phyloP scores from a whole-genome alignment of 1,140 invertebrate species.

The Lordiphosa mommai region DNA sequence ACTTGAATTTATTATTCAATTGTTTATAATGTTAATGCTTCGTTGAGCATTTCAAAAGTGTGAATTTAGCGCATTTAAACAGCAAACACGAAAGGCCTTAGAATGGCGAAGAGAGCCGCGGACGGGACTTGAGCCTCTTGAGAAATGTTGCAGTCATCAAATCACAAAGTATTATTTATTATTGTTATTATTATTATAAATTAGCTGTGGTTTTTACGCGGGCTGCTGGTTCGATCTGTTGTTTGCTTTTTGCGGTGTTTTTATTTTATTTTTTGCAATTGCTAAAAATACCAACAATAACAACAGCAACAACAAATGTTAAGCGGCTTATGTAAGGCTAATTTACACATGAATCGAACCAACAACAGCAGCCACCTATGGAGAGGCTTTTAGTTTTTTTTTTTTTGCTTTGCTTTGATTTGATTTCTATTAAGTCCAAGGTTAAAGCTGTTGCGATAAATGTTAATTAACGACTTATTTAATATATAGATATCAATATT shows the following conservation, averaged over 20 bases:
- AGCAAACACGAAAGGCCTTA: constrained; percentile 23
- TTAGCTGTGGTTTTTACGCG: constrained; percentile 60
- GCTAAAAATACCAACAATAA: constrained; percentile 59
- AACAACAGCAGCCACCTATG: constrained; percentile 39
- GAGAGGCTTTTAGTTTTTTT: constrained; percentile 42
- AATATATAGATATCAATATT: constrained; percentile 50
- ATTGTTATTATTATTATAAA: constrained; percentile 50
- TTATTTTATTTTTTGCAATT: constrained; percentile 60
- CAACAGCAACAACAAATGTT: constrained; percentile 34
- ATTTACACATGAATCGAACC: constrained; percentile 74
- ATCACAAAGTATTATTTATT: constrained; percentile 17
- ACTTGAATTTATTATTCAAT: constrained; percentile 38
- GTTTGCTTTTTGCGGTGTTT: constrained; percentile 24
- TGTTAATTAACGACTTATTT: constrained; percentile 71
- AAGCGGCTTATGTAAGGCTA: constrained; percentile 73
- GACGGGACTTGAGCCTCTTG: constrained; percentile 30
- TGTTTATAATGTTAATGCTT: constrained; percentile 57
- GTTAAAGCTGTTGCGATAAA: constrained; percentile 51
- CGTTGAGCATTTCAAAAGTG: constrained; percentile 56
- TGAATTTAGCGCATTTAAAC: constrained; percentile 31
- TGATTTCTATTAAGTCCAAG: constrained; percentile 76
- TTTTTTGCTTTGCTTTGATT: constrained; percentile 62
- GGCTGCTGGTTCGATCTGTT: constrained; percentile 21
- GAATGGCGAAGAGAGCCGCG: constrained; percentile 17
- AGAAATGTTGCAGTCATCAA: constrained; percentile 36